These are phyloP conservation scores for Epistrophe eligans DNA, from an alignment of 2,888 invertebrate species.

Conservation along the genomic window DNA sequence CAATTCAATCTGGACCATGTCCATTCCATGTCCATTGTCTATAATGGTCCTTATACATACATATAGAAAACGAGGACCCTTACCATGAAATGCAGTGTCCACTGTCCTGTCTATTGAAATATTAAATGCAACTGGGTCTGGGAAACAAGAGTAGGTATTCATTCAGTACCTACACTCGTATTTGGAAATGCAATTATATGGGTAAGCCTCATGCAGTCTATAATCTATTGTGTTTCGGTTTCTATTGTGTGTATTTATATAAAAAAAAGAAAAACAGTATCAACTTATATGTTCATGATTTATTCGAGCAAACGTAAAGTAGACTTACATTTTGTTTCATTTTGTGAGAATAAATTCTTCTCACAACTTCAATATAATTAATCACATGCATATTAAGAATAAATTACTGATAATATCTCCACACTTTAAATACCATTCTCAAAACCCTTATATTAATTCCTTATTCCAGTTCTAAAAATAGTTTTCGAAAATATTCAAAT, in stretches of 20 bases:
- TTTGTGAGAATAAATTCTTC: neutral
- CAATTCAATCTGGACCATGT: conserved; percentile 3
- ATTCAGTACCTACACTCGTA: neutral
- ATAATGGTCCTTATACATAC: neutral
- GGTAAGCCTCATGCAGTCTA: neutral
- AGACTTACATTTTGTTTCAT: neutral
- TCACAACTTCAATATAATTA: neutral
- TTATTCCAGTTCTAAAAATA: too few relatives aligned
- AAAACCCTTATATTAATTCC: too few relatives aligned
- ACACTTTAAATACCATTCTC: too few relatives aligned
- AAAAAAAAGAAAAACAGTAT: neutral
- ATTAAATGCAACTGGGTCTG: neutral
- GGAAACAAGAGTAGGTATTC: neutral
- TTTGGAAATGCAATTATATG: neutral
- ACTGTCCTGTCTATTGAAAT: neutral
- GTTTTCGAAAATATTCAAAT: too few relatives aligned
- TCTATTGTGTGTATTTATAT: neutral
- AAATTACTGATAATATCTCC: too few relatives aligned
- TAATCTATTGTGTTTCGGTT: conserved; percentile 3
- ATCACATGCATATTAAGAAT: too few relatives aligned
- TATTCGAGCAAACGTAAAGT: neutral
- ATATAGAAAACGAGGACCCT: neutral
- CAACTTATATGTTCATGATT: neutral
- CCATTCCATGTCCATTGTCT: neutral
- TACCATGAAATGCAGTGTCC: neutral